These are phyloP conservation scores for Meteorus colon DNA, from an alignment of 2,888 invertebrate genomes.

Conservation along the genomic window DNA sequence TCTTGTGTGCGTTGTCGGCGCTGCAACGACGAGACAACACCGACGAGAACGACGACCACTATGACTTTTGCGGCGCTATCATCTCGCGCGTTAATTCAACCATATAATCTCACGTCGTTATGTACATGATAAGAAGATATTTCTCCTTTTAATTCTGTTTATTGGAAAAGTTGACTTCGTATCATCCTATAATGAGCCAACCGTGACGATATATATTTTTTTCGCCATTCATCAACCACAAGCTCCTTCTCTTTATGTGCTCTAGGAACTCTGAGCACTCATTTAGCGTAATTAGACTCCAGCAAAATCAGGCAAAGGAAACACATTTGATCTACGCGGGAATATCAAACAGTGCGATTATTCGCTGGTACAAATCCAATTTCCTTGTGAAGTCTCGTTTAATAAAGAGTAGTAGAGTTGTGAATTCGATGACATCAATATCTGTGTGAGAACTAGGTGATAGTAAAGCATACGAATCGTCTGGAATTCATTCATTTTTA, in stretches of 20 bases:
- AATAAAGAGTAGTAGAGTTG: no score
- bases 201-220: constrained; percentile 49
- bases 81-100: constrained; percentile 55
- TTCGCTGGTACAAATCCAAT: no score
- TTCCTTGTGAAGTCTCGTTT: no score
- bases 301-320: no score
- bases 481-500: no score
- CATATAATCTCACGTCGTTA: constrained; percentile 63
- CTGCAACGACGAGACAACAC: neutral
- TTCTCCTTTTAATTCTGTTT: constrained; percentile 2
- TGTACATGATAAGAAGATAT: constrained; percentile 52
- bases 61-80: neutral
- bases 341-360: no score
- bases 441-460: no score
- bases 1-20: constrained; percentile 15
- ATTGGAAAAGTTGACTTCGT: constrained; percentile 2
- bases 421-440: no score
- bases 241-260: constrained; percentile 44
- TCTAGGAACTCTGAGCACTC: no score
- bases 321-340: no score
- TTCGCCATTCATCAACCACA: constrained; percentile 39
- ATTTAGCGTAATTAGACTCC: no score
- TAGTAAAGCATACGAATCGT: no score
- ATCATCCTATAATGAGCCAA: constrained; percentile 31
- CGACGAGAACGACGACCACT: constrained; percentile 3